Base-by-base conservation (phyloP, 2,797 vertebrate species). In the Micromesistius poutassou region DNA sequence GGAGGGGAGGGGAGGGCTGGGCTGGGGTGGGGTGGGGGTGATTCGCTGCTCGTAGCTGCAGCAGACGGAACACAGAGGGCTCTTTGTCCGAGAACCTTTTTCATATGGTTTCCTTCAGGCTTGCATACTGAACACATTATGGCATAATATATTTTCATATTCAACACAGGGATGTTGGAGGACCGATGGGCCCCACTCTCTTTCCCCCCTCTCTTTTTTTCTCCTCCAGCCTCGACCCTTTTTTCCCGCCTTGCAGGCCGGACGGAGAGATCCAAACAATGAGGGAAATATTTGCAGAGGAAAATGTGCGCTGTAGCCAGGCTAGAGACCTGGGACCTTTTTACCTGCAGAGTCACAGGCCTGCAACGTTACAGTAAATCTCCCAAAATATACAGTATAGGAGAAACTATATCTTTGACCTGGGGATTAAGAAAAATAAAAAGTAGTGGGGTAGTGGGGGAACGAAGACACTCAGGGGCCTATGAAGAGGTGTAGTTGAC, bases 101-200 rank as follows among this genome's bases (percentile, higher is more conserved):
- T 94, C 94, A 95, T 95, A 95, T 95, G 94, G 94, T 94, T 94
- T 94, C 88, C 92, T 94, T 95, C 94, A 94, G 91, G 91, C 91
- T 88, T 93, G 90, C 94, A 95, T 94, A 94, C 93, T 95, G 94
- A 95, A 94, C 89, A 90, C 92, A 95, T 95, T 95, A 95, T 91
- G 87, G 89, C 85, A 93, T 94, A 91, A 94, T 95, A 94, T 94
- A 94, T 94, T 95, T 94, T 95, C 91, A 95, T 94, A 94, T 94
- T 93, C 89, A 93, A 92, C 88, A 86, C 86, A 83, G 78, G 82
- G 92, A 87, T 88, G 89, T 84, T 82, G 88, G 79, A 87, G 85
- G 83, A 91, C 82, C 81, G 70, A 77, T 73, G 86, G 88, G 87
- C 82, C 86, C 84, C 80, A 75, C 77, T 86, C 78, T 84, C 78